Conservation (phyloP, 2,113 vertebrate genomes). For the Halichoerus grypus region DNA sequence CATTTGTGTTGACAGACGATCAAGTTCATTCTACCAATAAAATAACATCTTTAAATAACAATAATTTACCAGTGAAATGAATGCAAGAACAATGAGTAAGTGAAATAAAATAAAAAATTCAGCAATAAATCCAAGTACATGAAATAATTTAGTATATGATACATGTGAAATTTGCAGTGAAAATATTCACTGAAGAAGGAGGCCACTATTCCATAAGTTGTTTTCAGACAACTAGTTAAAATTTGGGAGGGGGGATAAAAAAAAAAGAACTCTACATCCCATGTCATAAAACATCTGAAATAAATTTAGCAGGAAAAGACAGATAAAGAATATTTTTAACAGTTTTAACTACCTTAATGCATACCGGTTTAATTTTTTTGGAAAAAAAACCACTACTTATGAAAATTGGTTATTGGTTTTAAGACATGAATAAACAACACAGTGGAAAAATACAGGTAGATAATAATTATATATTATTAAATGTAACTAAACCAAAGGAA, state of each 20-base stretch:
- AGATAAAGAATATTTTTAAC: not conserved
- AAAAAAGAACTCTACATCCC: not conserved
- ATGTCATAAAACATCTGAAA: not conserved
- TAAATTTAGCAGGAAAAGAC: not conserved
- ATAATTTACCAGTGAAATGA: not conserved
- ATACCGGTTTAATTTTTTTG: not conserved
- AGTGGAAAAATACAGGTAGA: not conserved
- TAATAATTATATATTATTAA: constrained; percentile 25
- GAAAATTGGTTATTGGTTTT: not conserved
- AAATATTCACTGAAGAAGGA: not conserved
- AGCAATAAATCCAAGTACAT: not conserved
- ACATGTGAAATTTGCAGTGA: not conserved
- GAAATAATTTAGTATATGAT: not conserved
- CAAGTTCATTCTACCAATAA: not conserved
- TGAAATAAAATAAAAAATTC: constrained; percentile 11
- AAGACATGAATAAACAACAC: not conserved
- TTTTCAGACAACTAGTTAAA: constrained; percentile 10
- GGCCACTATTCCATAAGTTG: not conserved
- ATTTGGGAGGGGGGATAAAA: not conserved
- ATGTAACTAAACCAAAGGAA: constrained; percentile 3
- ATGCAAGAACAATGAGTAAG: not conserved
- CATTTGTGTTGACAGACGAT: not conserved
- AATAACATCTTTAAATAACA: not conserved
- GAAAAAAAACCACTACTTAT: not conserved
- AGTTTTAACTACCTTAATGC: not conserved